Evolutionary conservation across 2,113 vertebrate genomes (phyloP), one percentile per base, ranked within the genome.

Genomic region (Engystomops pustulosus): DNA sequence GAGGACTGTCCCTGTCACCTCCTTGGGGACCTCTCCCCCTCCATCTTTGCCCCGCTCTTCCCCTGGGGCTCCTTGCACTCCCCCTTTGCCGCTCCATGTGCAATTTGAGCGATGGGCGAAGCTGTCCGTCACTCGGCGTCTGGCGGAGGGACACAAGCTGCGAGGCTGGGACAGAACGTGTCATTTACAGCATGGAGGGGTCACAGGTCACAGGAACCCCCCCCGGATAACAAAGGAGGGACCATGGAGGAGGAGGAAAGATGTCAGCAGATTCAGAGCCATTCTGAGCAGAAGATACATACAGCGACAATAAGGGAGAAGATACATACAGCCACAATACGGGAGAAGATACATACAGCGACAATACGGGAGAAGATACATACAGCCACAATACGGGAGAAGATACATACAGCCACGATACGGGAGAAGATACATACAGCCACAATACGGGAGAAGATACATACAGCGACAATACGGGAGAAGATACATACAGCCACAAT

Each of bases 221-320:
- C 58, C 81, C 58, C 25, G 44, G 58, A 68, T 84, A 84, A 84
- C 82, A 84, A 84, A 84, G 72, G 72, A 77, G 45, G 82, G 45
- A 68, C 72, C 74, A 84, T 68, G 34, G 45, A 77, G 60, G 72
- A 75, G 82, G 62, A 92, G 90, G 77, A 77, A 49, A 77, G 53
- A 84, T 68, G 45, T 84, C 72, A 68, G 51, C 44, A 84, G 58
- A 78, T 80, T 34, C 84, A 89, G 75, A 83, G 85, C 85, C 79
- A 68, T 69, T 87, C 85, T 88, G 87, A 88, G 90, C 90, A 86
- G 89, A 89, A 62, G 53, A 80, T 30, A 70, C 27, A 49, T 53
- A 69, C 14, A 77, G 86, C 86, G 38, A 41, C 38, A 41, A n/a
- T n/a, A 41, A 9, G 25, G 60, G 20, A 53, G 53, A 68, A 87